Percentiles rank a stretch among this genome's conserved stretches.
phyloP scores from a whole-genome alignment of 92 coral and sea anemone species.

The Blastomussa wellsi region DNA sequence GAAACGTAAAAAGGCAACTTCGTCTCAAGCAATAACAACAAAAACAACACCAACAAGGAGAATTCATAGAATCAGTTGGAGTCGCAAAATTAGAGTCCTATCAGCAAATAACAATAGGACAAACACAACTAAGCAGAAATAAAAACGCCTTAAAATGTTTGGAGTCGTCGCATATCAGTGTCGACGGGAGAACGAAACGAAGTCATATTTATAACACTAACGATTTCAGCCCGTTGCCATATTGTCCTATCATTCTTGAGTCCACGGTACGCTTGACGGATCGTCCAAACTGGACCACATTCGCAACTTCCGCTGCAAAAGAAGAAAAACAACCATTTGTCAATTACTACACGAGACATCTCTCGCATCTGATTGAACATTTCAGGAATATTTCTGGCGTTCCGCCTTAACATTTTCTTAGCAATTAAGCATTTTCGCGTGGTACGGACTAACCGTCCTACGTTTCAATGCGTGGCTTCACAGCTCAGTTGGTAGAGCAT shows the following conservation, averaged over 20 bases:
- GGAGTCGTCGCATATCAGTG: neutral
- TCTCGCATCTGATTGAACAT: neutral
- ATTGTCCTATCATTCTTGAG: slow-evolving; percentile 94
- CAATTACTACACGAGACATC: neutral
- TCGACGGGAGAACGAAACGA: neutral
- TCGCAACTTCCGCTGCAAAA: slow-evolving; percentile 82
- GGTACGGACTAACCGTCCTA: too few species aligned
- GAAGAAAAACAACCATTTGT: neutral
- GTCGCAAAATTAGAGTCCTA: neutral
- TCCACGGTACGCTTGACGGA: slow-evolving; percentile 89
- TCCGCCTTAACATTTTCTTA: neutral
- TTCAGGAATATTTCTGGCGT: neutral
- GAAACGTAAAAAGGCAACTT: slow-evolving; percentile 16
- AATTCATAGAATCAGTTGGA: neutral
- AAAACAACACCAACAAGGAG: neutral
- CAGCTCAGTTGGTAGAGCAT: too few species aligned
- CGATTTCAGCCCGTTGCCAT: slow-evolving; percentile 98
- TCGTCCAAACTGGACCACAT: slow-evolving; percentile 95
- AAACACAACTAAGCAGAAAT: neutral
- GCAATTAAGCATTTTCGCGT: too few species aligned
- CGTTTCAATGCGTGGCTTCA: too few species aligned
- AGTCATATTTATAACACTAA: slow-evolving; percentile 41
- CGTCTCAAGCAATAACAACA: neutral
- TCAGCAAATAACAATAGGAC: neutral
- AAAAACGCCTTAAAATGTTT: neutral